A percentile compares a stretch with the other conserved stretches of the same genome.
Evolutionary conservation across 2,888 invertebrate genomes (phyloP).

Genomic region (Pristionchus maxplancki): DNA sequence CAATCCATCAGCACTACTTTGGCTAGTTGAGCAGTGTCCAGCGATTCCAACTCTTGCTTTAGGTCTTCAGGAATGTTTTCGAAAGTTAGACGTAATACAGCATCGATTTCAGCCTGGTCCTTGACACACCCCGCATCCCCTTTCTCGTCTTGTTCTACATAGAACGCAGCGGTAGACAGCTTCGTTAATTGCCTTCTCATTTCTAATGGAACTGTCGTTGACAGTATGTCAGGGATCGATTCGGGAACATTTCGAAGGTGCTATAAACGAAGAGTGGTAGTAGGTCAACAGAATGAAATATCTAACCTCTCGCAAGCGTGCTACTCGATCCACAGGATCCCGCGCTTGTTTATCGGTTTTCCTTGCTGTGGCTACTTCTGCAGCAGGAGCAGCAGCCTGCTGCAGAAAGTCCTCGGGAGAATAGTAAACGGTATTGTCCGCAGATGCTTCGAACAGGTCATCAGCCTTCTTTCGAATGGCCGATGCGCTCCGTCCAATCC

Average conservation of each 20-base stretch:
- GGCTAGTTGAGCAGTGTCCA: background rate
- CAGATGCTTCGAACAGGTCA: no score
- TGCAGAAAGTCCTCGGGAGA: no score
- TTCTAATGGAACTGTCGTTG: background rate
- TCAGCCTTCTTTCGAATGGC: no score
- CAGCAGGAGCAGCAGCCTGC: no score
- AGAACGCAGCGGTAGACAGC: background rate
- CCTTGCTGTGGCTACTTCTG: no score
- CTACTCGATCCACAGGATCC: no score
- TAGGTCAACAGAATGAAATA: no score
- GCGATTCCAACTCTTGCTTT: background rate
- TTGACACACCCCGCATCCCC: background rate
- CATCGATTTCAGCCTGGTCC: background rate
- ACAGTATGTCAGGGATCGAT: background rate
- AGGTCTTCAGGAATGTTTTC: background rate
- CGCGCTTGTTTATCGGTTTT: no score
- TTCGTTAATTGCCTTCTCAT: background rate
- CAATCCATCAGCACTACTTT: background rate
- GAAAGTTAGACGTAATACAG: background rate
- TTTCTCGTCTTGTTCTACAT: background rate
- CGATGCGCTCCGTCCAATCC: no score
- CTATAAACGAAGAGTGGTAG: background rate
- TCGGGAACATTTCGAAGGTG: background rate
- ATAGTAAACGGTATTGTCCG: no score
- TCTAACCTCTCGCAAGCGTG: no score